A percentile compares a stretch with the other conserved stretches of the same genome.
Conservation (phyloP, 2,888 invertebrate species). For the Tromatobia lineatoria region DNA sequence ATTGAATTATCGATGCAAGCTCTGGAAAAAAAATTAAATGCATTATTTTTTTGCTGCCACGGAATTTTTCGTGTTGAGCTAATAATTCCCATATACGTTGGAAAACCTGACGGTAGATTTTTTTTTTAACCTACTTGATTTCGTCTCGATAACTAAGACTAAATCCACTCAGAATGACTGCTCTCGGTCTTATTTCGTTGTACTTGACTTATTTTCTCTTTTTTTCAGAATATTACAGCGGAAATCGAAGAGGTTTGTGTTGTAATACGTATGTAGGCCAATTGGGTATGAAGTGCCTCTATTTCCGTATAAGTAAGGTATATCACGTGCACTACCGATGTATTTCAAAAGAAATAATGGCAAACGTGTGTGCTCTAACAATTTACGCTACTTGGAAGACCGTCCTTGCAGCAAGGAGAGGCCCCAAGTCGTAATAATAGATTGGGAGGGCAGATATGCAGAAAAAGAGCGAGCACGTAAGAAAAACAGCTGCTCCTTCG, state of each 20-base stretch:
- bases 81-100: background rate
- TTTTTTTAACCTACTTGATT: background rate
- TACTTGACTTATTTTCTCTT: background rate
- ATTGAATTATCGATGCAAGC: background rate
- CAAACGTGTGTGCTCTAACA: background rate
- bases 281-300: conserved; percentile 2
- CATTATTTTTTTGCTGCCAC: background rate
- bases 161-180: background rate
- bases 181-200: background rate
- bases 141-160: background rate
- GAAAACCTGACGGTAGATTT: background rate
- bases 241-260: background rate
- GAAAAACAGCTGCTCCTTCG: conserved; percentile 13
- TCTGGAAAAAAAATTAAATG: background rate
- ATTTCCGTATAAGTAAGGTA: background rate
- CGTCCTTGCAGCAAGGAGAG: background rate
- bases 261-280: conserved; percentile 14
- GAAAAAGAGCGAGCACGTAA: conserved; percentile 4
- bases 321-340: background rate
- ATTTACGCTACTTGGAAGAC: conserved; percentile 6
- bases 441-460: conserved; percentile 16
- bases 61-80: background rate
- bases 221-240: background rate
- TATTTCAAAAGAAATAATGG: conserved; percentile 5
- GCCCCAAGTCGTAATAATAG: background rate